Base-by-base conservation (phyloP, 2,888 invertebrate genomes). In the Agriopis leucophaearia region DNA sequence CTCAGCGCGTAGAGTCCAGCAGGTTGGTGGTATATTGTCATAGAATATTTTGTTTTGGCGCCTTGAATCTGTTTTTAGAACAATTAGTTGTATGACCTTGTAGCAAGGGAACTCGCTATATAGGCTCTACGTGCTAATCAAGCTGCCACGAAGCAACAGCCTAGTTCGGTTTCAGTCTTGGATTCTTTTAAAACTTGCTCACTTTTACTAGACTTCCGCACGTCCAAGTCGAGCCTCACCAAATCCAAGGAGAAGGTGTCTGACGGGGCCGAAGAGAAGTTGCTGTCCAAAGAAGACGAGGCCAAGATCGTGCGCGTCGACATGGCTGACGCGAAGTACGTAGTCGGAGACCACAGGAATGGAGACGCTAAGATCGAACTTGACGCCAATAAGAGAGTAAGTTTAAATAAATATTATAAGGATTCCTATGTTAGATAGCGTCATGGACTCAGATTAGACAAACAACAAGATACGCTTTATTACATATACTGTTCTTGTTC, bases 361-460 rank as follows among this genome's bases (percentile, higher is more conserved):
- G 98, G 98, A 1, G 98, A 98, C 87, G 97, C 98, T 0, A 98
- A 97, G 91, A 96, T 98, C 70, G 97, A 97, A 82, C 96, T 98
- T 63, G 97, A 97, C 77, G 95, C 94, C 61, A 91, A 94, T 48
- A 95, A 95, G 74, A 90, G 93, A 88, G 95, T 95, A 35, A 82
- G 81, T 74, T 16, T n/a, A 36, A n/a, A 9, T 27, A 18, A 54
- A 57, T 2, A n/a, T 48, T 47, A 47, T n/a, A 8, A 16, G 47
- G 27, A 27, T 27, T 5, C 27, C 27, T 27, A 27, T 3, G 1
- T 27, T n/a, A 7, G 16, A 6, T 13, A 6, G 13, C n/a, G 44
- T 13, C 44, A 6, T 12, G 12, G 12, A 42, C 42, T 8, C 10
- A 12, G 8, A 42, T 42, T 10, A 45, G n/a, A 45, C n/a, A n/a